phyloP scores from a whole-genome alignment of 2,888 invertebrate genomes.

The Hetaerina titia region DNA sequence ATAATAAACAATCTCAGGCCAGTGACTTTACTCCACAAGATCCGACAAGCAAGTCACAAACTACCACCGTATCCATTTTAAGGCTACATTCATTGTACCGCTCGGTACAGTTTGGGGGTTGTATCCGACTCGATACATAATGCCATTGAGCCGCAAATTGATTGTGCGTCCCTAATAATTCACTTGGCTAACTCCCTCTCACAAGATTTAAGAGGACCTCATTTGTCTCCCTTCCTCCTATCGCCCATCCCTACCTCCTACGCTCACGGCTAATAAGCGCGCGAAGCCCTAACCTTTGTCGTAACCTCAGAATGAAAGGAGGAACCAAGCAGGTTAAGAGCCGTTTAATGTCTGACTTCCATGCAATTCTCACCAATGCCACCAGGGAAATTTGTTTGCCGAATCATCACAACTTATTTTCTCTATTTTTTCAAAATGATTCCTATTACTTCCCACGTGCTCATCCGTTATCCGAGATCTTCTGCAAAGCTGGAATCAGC shows the following conservation, averaged over 20 bases:
- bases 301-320: not conserved
- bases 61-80: not conserved
- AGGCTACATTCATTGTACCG: not conserved
- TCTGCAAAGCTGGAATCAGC: too few species aligned
- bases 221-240: not conserved
- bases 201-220: not conserved
- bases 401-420: not conserved
- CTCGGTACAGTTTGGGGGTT: not conserved
- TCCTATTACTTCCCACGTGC: too few species aligned
- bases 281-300: not conserved
- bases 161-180: not conserved
- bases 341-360: not conserved
- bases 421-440: not conserved
- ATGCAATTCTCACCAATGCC: not conserved
- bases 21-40: not conserved
- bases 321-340: not conserved
- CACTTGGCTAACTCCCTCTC: not conserved
- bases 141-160: not conserved
- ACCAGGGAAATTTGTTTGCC: not conserved
- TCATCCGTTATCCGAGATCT: too few species aligned
- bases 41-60: not conserved
- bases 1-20: not conserved
- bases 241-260: not conserved
- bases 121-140: not conserved
- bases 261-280: conserved; percentile 6